Percentiles rank a stretch among this genome's conserved stretches.
These are phyloP conservation scores for Aphaenogaster floridana DNA, from an alignment of 1,140 invertebrate species.

Conservation along the genomic window DNA sequence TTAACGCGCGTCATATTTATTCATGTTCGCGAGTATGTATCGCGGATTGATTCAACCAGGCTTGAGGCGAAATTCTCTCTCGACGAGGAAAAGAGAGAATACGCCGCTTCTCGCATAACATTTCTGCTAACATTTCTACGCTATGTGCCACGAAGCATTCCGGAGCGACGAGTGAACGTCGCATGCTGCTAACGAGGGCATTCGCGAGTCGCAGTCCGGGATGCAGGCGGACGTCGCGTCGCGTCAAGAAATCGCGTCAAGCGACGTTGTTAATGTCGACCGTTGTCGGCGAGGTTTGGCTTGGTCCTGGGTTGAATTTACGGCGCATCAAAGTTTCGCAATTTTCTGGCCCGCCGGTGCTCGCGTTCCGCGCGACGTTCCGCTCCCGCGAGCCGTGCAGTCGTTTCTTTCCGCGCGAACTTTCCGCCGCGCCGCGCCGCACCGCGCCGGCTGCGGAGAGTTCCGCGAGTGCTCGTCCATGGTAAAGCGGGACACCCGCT, in stretches of 20 bases:
- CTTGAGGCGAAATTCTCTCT: not conserved
- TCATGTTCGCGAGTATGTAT: constrained; percentile 8
- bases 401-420: constrained; percentile 30
- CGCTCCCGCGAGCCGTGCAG: not conserved
- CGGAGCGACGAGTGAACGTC: not conserved
- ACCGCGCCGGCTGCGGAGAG: not conserved
- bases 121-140: not conserved
- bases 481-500: constrained; percentile 5
- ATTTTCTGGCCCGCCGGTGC: constrained; percentile 39
- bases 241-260: constrained; percentile 18
- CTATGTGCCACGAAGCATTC: not conserved
- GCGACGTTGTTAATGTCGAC: constrained; percentile 27
- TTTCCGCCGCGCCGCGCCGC: not conserved
- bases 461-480: not conserved
- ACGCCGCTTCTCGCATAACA: not conserved
- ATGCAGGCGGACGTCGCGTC: not conserved
- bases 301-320: constrained; percentile 7
- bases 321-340: constrained; percentile 42
- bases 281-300: constrained; percentile 26
- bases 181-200: constrained; percentile 10
- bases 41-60: constrained; percentile 16
- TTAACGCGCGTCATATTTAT: constrained; percentile 48
- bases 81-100: not conserved
- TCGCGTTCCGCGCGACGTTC: constrained; percentile 18
- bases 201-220: not conserved